Evolutionary conservation across 2,888 invertebrate species (phyloP).

Genomic region (Drosophila anomelani): DNA sequence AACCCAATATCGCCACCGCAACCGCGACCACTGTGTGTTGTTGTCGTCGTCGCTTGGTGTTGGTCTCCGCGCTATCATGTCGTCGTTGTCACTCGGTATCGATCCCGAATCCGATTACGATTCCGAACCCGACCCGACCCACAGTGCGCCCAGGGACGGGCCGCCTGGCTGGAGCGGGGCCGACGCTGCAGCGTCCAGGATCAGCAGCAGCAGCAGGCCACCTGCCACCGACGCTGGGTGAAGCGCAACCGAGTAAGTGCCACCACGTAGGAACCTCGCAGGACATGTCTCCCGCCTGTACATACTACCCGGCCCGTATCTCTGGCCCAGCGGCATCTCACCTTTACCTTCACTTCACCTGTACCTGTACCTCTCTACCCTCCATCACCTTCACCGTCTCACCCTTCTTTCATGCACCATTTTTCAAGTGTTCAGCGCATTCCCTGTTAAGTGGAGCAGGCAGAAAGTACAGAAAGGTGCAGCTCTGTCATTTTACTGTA

Average conservation of each 20-base stretch:
- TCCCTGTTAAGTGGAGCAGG: conserved; percentile 60
- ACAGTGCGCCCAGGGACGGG: conserved; percentile 93
- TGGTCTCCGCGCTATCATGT: conserved; percentile 41
- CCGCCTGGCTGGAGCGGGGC: conserved; percentile 92
- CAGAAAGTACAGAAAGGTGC: conserved; percentile 20
- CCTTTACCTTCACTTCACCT: conserved; percentile 3
- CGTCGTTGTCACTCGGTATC: conserved; percentile 55
- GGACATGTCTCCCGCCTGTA: conserved; percentile 32
- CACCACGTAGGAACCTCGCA: conserved; percentile 47
- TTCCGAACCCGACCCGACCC: conserved; percentile 29
- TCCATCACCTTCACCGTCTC: conserved; percentile 29
- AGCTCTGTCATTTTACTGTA: not conserved
- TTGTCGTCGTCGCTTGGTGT: conserved; percentile 60
- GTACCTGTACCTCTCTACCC: conserved; percentile 8
- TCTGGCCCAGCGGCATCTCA: conserved; percentile 10
- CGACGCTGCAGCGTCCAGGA: conserved; percentile 89
- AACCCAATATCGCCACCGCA: conserved; percentile 35
- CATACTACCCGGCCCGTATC: conserved; percentile 5
- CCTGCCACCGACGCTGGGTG: conserved; percentile 91
- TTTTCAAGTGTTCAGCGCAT: conserved; percentile 66
- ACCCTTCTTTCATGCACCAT: conserved; percentile 46
- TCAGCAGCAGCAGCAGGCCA: conserved; percentile 88
- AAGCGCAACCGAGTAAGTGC: conserved; percentile 92
- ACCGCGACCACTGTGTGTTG: conserved; percentile 61
- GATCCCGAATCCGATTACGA: conserved; percentile 40